These are phyloP conservation scores for Butorides virescens DNA, from an alignment of 2,113 vertebrate genomes.

Conservation along the genomic window DNA sequence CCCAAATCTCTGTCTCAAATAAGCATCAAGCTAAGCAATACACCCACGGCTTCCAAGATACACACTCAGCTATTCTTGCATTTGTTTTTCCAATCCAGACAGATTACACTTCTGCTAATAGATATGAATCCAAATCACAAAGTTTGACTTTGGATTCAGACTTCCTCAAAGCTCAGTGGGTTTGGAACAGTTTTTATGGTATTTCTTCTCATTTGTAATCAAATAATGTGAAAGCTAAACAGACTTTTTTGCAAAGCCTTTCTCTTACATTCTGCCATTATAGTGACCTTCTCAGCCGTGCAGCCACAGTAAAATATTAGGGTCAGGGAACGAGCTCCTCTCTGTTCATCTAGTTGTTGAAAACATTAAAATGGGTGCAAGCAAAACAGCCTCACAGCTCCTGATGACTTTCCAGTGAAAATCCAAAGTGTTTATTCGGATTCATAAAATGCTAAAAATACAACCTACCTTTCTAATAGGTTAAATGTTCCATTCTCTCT, in stretches of 20 bases:
- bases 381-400: neutral
- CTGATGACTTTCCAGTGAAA: neutral
- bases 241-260: neutral
- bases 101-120: slow-evolving; percentile 19
- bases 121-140: neutral
- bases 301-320: neutral
- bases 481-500: neutral
- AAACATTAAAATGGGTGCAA: neutral
- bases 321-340: neutral
- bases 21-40: slow-evolving; percentile 3
- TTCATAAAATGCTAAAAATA: neutral
- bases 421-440: neutral
- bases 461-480: neutral
- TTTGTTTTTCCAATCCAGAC: slow-evolving; percentile 20
- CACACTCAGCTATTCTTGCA: slow-evolving; percentile 7
- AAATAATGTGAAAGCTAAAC: neutral
- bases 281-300: neutral
- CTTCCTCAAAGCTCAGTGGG: neutral
- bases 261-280: neutral
- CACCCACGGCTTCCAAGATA: neutral
- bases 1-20: neutral
- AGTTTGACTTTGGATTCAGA: neutral
- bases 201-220: neutral
- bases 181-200: neutral
- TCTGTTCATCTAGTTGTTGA: neutral